Percentiles rank a stretch among this genome's conserved stretches.
Conservation (phyloP, 2,113 vertebrate genomes). For the Aldabrachelys gigantea region DNA sequence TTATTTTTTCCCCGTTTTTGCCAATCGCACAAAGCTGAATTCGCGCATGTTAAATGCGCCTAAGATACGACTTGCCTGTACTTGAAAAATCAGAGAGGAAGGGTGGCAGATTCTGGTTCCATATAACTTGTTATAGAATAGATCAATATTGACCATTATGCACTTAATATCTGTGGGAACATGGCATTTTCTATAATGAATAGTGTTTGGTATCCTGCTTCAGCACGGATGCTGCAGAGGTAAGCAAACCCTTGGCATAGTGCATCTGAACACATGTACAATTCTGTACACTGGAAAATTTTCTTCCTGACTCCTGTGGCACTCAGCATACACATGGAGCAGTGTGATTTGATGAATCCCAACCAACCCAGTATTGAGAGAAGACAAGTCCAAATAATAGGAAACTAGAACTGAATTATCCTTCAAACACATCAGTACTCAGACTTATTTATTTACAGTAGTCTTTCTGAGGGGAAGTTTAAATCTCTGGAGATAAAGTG, state of each 20-base stretch:
- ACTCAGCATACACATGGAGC: accelerated
- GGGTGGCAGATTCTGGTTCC: accelerated
- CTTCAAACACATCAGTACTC: neutral
- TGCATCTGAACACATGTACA: neutral
- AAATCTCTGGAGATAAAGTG: neutral
- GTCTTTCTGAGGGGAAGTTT: neutral
- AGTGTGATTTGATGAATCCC: neutral
- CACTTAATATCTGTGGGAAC: accelerated
- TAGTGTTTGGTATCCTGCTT: accelerated
- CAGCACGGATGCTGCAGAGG: accelerated
- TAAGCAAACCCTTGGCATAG: neutral
- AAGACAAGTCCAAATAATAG: accelerated
- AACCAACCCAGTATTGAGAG: neutral
- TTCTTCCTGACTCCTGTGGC: accelerated
- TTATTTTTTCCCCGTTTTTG: too few species aligned
- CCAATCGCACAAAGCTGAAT: too few species aligned
- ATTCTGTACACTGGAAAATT: accelerated
- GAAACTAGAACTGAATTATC: accelerated
- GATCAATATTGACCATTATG: neutral
- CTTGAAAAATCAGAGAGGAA: accelerated
- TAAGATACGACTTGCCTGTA: too few species aligned
- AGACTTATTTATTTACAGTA: neutral
- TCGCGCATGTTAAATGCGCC: too few species aligned
- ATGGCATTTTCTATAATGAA: accelerated
- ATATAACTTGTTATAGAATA: neutral